Conservation (phyloP, 2,113 vertebrate species). For the Camelus dromedarius region DNA sequence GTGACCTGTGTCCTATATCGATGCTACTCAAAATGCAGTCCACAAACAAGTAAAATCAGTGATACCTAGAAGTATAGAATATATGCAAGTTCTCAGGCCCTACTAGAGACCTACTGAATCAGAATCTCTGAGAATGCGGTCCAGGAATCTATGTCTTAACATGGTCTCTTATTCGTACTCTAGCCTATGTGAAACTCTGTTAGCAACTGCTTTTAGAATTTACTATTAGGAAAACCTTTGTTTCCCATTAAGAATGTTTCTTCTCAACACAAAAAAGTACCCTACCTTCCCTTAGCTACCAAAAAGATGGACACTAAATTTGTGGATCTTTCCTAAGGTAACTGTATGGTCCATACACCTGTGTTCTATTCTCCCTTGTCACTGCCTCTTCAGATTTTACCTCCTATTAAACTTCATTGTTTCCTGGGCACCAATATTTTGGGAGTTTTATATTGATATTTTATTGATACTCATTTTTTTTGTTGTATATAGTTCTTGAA, state of each 20-base stretch:
- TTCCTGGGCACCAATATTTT: not conserved
- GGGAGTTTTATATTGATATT: not conserved
- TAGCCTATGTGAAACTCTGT: not conserved
- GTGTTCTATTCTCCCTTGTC: not conserved
- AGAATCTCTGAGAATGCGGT: not conserved
- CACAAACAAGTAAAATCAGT: not conserved
- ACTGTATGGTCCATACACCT: not conserved
- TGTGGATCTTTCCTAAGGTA: not conserved
- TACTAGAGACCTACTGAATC: not conserved
- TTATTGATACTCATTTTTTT: not conserved
- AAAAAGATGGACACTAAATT: not conserved
- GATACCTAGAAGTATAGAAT: not conserved
- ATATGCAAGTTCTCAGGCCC: not conserved
- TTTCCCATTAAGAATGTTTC: conserved; percentile 1
- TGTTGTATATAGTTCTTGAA: not conserved
- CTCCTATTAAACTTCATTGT: not conserved
- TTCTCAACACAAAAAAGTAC: not conserved
- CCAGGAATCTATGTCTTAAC: not conserved
- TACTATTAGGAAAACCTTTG: not conserved
- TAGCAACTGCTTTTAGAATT: conserved; percentile 3
- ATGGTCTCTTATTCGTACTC: not conserved
- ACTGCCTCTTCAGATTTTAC: not conserved
- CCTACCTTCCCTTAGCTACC: not conserved
- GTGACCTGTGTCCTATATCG: not conserved
- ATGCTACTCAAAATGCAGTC: not conserved